These are phyloP conservation scores for Physeter macrocephalus DNA, from an alignment of 2,113 vertebrate genomes.

Conservation along the genomic window DNA sequence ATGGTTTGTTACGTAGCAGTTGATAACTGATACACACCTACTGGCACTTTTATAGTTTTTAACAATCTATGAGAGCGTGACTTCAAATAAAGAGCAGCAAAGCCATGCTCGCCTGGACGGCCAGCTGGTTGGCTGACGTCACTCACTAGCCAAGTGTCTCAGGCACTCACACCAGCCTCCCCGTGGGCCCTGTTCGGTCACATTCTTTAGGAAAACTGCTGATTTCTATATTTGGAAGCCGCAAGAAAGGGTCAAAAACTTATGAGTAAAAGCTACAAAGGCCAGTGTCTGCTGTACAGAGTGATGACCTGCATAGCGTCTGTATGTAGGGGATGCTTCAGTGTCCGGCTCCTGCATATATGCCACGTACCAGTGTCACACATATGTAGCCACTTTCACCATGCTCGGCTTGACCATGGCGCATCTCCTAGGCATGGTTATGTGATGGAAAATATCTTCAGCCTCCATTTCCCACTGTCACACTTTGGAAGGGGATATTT, in stretches of 20 bases:
- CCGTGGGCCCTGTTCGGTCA: background rate
- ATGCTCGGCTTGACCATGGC: background rate
- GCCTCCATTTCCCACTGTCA: background rate
- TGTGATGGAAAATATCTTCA: background rate
- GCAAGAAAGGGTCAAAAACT: background rate
- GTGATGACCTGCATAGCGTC: background rate
- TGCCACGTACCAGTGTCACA: background rate
- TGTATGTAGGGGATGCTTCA: background rate
- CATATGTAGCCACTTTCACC: background rate
- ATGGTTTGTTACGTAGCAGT: background rate
- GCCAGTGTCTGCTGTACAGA: background rate
- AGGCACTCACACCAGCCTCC: background rate
- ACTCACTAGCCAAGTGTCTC: background rate
- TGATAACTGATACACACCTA: background rate
- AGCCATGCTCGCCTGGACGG: background rate
- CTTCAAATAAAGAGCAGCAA: background rate
- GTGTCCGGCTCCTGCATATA: background rate
- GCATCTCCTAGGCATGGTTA: background rate
- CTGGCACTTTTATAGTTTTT: background rate
- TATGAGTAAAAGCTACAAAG: background rate
- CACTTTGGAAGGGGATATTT: background rate
- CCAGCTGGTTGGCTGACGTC: background rate
- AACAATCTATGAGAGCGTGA: background rate
- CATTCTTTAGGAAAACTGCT: background rate
- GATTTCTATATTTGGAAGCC: background rate